Conservation (phyloP, 2,113 vertebrate genomes). For the Protobothrops mucrosquamatus region DNA sequence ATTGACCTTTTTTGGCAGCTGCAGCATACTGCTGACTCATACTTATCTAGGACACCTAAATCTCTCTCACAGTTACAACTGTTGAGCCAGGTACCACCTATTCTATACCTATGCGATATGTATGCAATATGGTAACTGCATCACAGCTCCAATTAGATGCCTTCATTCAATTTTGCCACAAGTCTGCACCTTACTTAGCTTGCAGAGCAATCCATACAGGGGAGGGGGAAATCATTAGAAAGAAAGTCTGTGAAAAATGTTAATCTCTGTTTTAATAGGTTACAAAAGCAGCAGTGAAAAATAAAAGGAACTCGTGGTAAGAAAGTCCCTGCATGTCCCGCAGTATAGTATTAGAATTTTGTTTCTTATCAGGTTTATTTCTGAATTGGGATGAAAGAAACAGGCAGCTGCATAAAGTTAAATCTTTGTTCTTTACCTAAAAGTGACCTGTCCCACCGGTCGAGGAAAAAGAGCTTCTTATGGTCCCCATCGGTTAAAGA, state of each 20-base stretch:
- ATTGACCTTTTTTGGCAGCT: too few species aligned
- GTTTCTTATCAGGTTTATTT: too few species aligned
- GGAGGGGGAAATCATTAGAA: not conserved
- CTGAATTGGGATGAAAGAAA: not conserved
- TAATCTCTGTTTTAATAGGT: conserved; percentile 1
- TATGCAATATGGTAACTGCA: not conserved
- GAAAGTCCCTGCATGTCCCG: not conserved
- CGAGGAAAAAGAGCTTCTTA: not conserved
- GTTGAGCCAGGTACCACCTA: too few species aligned
- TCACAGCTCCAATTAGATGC: not conserved
- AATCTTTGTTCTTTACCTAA: not conserved
- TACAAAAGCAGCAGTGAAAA: not conserved
- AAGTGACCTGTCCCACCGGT: not conserved
- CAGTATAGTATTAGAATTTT: not conserved
- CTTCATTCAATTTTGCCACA: not conserved
- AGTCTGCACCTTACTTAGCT: conserved; percentile 36
- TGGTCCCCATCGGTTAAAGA: not conserved
- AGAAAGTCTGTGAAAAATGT: not conserved
- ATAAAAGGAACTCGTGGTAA: conserved; percentile 6
- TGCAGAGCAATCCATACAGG: conserved; percentile 35
- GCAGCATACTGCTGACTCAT: too few species aligned
- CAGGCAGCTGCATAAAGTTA: not conserved
- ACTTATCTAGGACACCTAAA: too few species aligned
- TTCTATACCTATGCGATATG: too few species aligned
- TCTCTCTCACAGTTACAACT: too few species aligned